Evolutionary conservation across 2,797 vertebrate genomes (phyloP), one percentile per base, ranked within the genome.

Genomic region (Graptemys geographica): DNA sequence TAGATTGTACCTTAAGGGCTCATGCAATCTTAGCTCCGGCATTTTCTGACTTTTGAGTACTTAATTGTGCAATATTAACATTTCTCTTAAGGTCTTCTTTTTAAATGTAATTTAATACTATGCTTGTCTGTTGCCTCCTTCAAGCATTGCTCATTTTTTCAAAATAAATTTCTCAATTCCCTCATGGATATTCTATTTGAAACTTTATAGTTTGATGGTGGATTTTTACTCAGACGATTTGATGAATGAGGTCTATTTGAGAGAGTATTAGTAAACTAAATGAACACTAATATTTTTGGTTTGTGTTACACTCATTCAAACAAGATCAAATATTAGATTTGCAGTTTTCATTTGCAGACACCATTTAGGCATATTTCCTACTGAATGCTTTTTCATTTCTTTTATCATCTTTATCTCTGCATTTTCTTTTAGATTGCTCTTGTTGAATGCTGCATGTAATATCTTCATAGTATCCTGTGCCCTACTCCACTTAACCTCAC

Each of bases 41-140:
- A 96, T 93, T 96, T 97, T 90, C 96, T 94, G 91, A 84, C 90
- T 95, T 93, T 56, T 80, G 95, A 72, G n/a, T 37, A 72, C n/a
- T 41, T 72, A 49, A 28, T 31, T 4, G 15, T 49, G 27, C 23
- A 92, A 92, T 87, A 96, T 92, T 96, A 84, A 86, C 28, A 79
- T 84, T 92, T 96, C 87, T 93, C 72, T 85, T 97, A 93, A 87
- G 80, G 96, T 85, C 72, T 90, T 44, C 90, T 95, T 52, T n/a
- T 2, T 84, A 11, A 78, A 92, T 81, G 91, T 79, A 94, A 86
- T 94, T 94, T 95, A 79, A 94, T 93, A 79, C 85, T 31, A 28
- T 0, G 9, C 37, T 79, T 37, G 49, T 53, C 69, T 93, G 37
- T 88, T 92, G 59, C 83, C 83, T 94, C 93, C 84, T 88, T 79